These are phyloP conservation scores for Mus caroli DNA, from an alignment of 2,797 vertebrate genomes.

Conservation along the genomic window DNA sequence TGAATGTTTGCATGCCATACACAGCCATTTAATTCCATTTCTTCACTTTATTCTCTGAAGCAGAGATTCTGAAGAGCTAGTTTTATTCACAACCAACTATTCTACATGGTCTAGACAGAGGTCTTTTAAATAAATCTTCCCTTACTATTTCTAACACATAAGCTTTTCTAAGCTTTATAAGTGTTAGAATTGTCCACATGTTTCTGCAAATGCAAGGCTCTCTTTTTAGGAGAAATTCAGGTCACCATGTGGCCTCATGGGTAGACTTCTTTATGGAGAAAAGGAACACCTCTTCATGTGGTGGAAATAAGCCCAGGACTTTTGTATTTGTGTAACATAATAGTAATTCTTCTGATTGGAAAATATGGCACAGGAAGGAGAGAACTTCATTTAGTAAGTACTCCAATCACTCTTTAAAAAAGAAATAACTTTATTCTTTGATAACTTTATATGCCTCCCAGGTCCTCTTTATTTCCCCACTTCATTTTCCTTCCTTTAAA, in stretches of 20 bases:
- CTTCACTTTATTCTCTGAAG: slow-evolving; percentile 45
- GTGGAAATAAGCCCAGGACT: neutral
- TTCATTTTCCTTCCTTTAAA: neutral
- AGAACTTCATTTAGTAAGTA: neutral
- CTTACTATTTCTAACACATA: slow-evolving; percentile 35
- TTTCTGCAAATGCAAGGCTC: slow-evolving; percentile 17
- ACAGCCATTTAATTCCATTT: slow-evolving; percentile 23
- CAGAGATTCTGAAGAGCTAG: slow-evolving; percentile 12
- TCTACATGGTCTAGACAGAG: neutral
- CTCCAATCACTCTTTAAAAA: neutral
- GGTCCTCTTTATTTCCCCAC: neutral
- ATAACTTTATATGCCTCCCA: neutral
- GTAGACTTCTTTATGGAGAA: neutral
- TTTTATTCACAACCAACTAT: slow-evolving; percentile 39
- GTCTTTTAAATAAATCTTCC: neutral
- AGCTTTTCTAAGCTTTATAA: slow-evolving; percentile 22
- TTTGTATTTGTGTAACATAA: neutral
- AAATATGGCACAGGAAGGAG: neutral
- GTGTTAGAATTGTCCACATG: neutral
- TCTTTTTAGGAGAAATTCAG: slow-evolving; percentile 34
- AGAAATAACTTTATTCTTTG: neutral
- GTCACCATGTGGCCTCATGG: neutral
- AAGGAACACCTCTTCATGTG: neutral
- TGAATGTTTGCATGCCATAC: neutral
- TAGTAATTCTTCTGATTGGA: neutral